A percentile compares a stretch with the other conserved stretches of the same genome.
Evolutionary conservation across 2,888 invertebrate species (phyloP).

Genomic region (Vandiemenella viatica): DNA sequence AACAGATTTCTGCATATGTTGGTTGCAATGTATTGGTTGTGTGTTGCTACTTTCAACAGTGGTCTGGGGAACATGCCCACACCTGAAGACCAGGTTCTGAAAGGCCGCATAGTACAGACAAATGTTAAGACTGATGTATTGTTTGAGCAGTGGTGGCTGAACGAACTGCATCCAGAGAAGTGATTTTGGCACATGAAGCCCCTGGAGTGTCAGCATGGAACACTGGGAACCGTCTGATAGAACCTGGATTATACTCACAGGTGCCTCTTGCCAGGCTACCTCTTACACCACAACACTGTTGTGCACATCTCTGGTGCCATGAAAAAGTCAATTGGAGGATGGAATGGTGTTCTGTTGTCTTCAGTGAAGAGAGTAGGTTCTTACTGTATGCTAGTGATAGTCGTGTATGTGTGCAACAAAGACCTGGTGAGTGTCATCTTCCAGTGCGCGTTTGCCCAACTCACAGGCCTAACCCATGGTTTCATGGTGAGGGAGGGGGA

Average conservation of each 20-base stretch:
- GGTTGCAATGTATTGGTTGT: too few species aligned
- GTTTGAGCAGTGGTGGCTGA: not conserved
- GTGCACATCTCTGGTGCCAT: not conserved
- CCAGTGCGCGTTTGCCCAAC: too few species aligned
- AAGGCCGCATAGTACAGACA: not conserved
- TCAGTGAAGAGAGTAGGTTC: too few species aligned
- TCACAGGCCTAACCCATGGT: too few species aligned
- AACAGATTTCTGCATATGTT: too few species aligned
- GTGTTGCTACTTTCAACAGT: too few species aligned
- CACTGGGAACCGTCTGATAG: not conserved
- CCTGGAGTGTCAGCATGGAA: not conserved
- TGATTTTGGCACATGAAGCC: not conserved
- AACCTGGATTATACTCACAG: too few species aligned
- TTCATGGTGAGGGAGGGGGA: too few species aligned
- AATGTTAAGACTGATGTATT: not conserved
- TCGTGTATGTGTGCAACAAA: not conserved
- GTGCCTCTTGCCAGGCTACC: too few species aligned
- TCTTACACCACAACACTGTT: too few species aligned
- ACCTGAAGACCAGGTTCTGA: not conserved
- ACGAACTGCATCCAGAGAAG: not conserved
- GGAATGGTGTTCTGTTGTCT: constrained; percentile 1
- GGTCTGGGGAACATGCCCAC: too few species aligned
- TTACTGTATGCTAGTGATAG: constrained; percentile 1
- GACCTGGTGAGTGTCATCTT: too few species aligned
- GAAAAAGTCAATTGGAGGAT: not conserved